These are phyloP conservation scores for Labeo rohita DNA, from an alignment of 2,113 vertebrate species.

Conservation along the genomic window DNA sequence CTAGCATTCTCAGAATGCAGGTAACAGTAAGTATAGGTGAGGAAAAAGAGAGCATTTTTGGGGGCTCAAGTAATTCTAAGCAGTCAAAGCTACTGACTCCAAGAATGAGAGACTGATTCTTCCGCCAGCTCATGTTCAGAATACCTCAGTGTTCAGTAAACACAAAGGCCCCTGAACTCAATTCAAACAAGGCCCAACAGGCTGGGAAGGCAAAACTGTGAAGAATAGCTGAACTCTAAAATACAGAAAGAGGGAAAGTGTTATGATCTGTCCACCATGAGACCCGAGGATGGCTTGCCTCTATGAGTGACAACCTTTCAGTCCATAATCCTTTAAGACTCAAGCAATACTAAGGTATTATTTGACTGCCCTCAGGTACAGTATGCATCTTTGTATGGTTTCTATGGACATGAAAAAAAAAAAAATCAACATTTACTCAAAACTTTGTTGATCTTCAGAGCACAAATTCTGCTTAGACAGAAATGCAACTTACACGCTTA, in stretches of 20 bases:
- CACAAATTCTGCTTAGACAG: no score
- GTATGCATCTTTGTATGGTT: no score
- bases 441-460: no score
- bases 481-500: no score
- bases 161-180: constrained; percentile 34
- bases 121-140: constrained; percentile 31
- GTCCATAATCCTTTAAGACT: constrained; percentile 41
- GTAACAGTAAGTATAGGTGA: not conserved
- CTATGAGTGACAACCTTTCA: constrained; percentile 43
- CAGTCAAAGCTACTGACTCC: constrained; percentile 35
- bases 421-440: no score
- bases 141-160: constrained; percentile 47
- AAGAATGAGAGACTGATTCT: constrained; percentile 33
- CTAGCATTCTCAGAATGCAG: not conserved
- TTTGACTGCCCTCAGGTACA: not conserved
- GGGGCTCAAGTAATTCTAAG: constrained; percentile 28
- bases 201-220: not conserved
- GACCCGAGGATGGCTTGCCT: constrained; percentile 29
- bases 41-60: constrained; percentile 9
- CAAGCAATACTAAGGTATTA: constrained; percentile 30
- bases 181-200: constrained; percentile 32
- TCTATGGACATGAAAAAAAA: no score
- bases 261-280: constrained; percentile 1
- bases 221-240: constrained; percentile 11
- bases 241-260: not conserved